Evolutionary conservation across 2,797 vertebrate genomes (phyloP), one percentile per base, ranked within the genome.

Genomic region (Melanogrammus aeglefinus): DNA sequence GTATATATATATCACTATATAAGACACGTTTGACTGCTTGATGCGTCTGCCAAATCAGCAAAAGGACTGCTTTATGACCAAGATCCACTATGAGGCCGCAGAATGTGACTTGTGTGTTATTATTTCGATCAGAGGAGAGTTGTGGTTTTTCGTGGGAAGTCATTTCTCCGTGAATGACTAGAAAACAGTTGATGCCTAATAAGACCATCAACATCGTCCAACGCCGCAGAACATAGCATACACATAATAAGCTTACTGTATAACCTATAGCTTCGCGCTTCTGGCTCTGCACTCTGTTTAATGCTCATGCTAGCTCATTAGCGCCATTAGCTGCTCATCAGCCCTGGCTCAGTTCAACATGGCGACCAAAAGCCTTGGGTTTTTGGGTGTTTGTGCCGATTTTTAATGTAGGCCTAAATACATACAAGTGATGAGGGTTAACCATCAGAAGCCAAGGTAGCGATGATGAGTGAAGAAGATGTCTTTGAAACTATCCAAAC

Each of bases 1-100:
- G 75, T 80, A 74, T 86, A 86, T 84, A 29, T 71, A 71, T 71
- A 31, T 72, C 85, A 82, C 79, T 82, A 73, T 86, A 86, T 83
- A 31, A 14, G 4, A 72, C 13, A 73, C 77, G 84, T 81, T 76
- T 18, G 74, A 78, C 83, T 86, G 82, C 82, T 84, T 83, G 75
- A 80, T 76, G 77, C 81, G 85, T 85, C 81, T 80, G 81, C 81
- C 74, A 71, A 35, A 33, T 63, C 78, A 80, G 57, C 81, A 29
- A 14, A 38, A 75, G 76, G 75, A 8, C 78, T 75, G 39, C 74
- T 35, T 80, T 75, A 75, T 74, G 66, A 77, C 24, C 0, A 47
- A 72, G 75, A 69, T 51, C 57, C 75, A 74, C 72, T 79, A 69
- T 78, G 76, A 75, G 72, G 76, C 27, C 4, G 74, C 8, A 38